Evolutionary conservation across 2,888 invertebrate species (phyloP).

Genomic region (Drosophila melanosoma): DNA sequence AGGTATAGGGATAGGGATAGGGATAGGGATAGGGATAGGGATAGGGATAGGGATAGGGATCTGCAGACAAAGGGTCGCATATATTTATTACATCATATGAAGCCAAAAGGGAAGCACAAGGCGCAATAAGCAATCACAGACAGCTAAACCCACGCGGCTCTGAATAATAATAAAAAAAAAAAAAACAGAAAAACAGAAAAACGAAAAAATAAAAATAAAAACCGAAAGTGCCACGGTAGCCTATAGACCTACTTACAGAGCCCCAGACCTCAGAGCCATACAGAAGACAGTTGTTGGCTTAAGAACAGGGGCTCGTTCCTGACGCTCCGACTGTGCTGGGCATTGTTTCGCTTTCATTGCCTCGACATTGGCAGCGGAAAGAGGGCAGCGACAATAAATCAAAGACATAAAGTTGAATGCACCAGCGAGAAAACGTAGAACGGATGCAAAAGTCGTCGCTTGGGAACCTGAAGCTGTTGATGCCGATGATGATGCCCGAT

Average conservation of each 20-base stretch:
- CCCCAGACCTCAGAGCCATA: conserved; percentile 22
- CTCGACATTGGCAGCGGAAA: conserved; percentile 25
- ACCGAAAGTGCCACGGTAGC: conserved; percentile 78
- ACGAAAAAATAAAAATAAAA: conserved; percentile 50
- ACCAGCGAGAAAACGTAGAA: conserved; percentile 66
- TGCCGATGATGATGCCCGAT: conserved; percentile 2
- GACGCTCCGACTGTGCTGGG: conserved; percentile 20
- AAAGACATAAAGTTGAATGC: conserved; percentile 78
- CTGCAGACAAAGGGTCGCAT: conserved; percentile 61
- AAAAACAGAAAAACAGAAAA: conserved; percentile 1
- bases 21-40: conserved; percentile 1
- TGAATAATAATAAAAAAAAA: conserved; percentile 11
- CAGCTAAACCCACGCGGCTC: conserved; percentile 33
- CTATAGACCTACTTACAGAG: conserved; percentile 79
- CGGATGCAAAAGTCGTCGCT: conserved; percentile 78
- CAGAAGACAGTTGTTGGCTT: conserved; percentile 49
- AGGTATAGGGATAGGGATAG: too few species aligned
- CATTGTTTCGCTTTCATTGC: conserved; percentile 82
- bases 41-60: conserved; percentile 34
- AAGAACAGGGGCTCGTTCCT: conserved; percentile 61
- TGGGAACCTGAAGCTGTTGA: conserved; percentile 65
- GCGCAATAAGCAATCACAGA: conserved; percentile 50
- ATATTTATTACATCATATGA: conserved; percentile 77
- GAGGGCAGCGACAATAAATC: conserved; percentile 74
- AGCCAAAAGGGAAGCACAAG: conserved; percentile 52